Conservation (phyloP, 2,797 vertebrate species). For the Gymnothorax javanicus region DNA sequence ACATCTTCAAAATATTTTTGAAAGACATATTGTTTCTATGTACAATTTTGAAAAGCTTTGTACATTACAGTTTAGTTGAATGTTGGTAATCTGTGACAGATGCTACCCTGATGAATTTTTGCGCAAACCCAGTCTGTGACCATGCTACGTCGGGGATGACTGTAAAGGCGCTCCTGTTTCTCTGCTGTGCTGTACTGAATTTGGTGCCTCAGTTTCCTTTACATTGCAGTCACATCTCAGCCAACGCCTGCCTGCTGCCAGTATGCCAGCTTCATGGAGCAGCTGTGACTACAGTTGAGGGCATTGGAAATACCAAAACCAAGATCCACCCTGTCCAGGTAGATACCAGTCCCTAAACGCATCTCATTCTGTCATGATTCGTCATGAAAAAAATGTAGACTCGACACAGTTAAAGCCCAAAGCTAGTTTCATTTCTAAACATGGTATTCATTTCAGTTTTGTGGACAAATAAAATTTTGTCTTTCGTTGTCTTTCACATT, state of each 20-base stretch:
- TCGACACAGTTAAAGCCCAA: too few relatives aligned
- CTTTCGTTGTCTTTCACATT: too few relatives aligned
- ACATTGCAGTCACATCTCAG: slow-evolving; percentile 72
- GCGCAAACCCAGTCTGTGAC: neutral
- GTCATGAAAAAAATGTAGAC: too few relatives aligned
- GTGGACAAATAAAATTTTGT: too few relatives aligned
- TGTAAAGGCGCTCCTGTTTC: neutral
- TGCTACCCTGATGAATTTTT: neutral
- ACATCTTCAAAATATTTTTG: neutral
- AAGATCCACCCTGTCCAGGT: slow-evolving; percentile 84
- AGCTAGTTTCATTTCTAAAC: too few relatives aligned
- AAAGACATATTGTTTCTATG: neutral
- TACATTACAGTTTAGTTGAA: neutral
- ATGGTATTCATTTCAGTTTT: too few relatives aligned
- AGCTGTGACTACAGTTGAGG: slow-evolving; percentile 83
- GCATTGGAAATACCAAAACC: slow-evolving; percentile 78
- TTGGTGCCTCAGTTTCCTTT: slow-evolving; percentile 46
- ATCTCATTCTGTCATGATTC: too few relatives aligned
- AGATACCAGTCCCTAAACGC: neutral
- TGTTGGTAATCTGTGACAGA: neutral
- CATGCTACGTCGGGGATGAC: neutral
- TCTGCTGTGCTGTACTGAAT: neutral
- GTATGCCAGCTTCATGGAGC: slow-evolving; percentile 78
- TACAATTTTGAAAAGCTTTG: neutral
- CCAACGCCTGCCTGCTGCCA: slow-evolving; percentile 78